Evolutionary conservation across 2,797 vertebrate genomes (phyloP).

Genomic region (Myotis pilosus): DNA sequence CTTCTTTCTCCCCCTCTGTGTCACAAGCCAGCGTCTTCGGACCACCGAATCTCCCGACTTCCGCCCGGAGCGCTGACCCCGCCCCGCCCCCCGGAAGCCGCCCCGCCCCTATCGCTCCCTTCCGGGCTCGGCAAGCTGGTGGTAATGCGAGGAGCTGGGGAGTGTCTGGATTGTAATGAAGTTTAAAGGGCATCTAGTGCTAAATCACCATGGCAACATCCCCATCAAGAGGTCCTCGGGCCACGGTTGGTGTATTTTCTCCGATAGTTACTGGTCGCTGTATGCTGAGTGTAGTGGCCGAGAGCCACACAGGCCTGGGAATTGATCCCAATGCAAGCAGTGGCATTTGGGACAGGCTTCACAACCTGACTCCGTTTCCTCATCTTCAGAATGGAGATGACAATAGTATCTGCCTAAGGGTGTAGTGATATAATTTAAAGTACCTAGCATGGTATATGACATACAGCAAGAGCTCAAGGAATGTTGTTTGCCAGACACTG

Average conservation of each 20-base stretch:
- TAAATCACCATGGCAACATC: fast-evolving
- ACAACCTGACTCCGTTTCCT: not conserved
- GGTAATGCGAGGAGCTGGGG: not conserved
- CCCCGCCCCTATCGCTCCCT: not conserved
- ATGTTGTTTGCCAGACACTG: not conserved
- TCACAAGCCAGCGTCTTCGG: conserved; percentile 39
- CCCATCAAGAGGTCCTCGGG: not conserved
- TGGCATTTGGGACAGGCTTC: not conserved
- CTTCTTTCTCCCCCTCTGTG: conserved; percentile 27
- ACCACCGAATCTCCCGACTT: conserved; percentile 47
- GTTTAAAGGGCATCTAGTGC: not conserved
- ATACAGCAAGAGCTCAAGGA: not conserved
- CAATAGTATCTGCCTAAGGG: not conserved
- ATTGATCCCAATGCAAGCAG: not conserved
- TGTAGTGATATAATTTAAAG: not conserved
- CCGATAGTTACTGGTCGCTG: not conserved
- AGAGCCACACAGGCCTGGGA: not conserved
- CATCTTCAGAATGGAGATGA: not conserved
- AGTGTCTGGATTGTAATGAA: fast-evolving
- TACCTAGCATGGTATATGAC: not conserved
- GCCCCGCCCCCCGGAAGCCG: not conserved
- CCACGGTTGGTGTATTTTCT: not conserved
- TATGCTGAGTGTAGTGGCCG: not conserved
- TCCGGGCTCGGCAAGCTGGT: not conserved
- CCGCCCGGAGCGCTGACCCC: conserved; percentile 27